Evolutionary conservation across 2,113 vertebrate genomes (phyloP), one percentile per base, ranked within the genome.

Genomic region (Dipodomys merriami): DNA sequence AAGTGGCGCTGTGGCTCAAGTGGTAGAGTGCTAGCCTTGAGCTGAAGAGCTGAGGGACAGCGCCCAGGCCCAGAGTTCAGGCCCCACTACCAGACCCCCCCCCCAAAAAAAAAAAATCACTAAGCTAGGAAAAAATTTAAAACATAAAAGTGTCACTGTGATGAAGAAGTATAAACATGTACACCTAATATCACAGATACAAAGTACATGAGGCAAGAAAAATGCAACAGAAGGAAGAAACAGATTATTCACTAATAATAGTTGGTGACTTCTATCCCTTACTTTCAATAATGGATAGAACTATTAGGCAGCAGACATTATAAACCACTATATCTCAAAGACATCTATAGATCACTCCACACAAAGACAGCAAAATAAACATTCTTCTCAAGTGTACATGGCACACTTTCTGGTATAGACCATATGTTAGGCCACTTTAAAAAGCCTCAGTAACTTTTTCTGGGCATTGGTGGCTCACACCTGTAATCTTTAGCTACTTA

Each of bases 181-280:
- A 30, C 9, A 84, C 30, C 53, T 57, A 60, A 11, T 62, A 25
- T 12, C 16, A 85, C 10, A 81, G n/a, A 65, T 79, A 27, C 22
- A 86, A 91, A 84, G 68, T 57, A 91, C 20, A 83, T 44, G 68
- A 6, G 67, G 53, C 30, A 62, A 65, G 25, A 88, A 88, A 65
- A 79, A 86, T 3, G 30, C 27, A 86, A 67, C 20, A 71, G 39
- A 67, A 60, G 12, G 11, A 90, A 94, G 65, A 77, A 80, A 86
- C 3, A 72, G 46, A 91, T 83, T 92, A 74, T 33, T 72, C 65
- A 81, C 46, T n/a, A 86, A 35, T 53, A 74, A 71, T 30, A 82
- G 46, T 10, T 68, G 65, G 19, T 86, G n/a, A 88, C 30, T 78
- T 76, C 35, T 77, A 76, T 68, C 18, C 7, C 2, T 33, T 62